Evolutionary conservation across 2,113 vertebrate genomes (phyloP).

Genomic region (Salvelinus alpinus): DNA sequence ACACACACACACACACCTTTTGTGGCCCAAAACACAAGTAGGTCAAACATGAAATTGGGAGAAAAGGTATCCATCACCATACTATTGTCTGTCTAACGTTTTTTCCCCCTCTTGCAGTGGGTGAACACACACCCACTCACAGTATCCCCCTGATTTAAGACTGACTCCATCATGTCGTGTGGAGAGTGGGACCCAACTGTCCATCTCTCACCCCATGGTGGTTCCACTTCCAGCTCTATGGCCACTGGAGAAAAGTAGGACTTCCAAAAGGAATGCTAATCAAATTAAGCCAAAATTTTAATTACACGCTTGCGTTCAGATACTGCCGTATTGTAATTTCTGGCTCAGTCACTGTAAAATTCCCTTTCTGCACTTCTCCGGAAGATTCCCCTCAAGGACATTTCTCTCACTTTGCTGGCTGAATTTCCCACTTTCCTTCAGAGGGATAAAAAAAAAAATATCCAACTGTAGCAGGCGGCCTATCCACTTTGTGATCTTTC

Average conservation of each 20-base stretch:
- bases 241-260: slow-evolving; percentile 35
- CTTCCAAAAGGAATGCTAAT: slow-evolving; percentile 55
- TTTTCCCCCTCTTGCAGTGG: too few relatives aligned
- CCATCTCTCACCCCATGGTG: not conserved
- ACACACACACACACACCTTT: not conserved
- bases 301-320: slow-evolving; percentile 45
- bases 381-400: slow-evolving; percentile 15
- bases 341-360: slow-evolving; percentile 47
- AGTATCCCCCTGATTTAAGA: too few relatives aligned
- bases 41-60: not conserved
- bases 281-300: slow-evolving; percentile 58
- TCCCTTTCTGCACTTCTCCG: slow-evolving; percentile 24
- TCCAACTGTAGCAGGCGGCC: not conserved
- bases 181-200: too few relatives aligned
- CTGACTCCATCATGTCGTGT: too few relatives aligned
- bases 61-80: too few relatives aligned
- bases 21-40: not conserved
- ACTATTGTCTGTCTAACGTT: too few relatives aligned
- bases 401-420: slow-evolving; percentile 22
- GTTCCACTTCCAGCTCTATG: not conserved
- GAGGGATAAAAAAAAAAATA: not conserved
- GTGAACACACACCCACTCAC: too few relatives aligned
- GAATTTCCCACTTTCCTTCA: slow-evolving; percentile 18
- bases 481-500: slow-evolving; percentile 8
- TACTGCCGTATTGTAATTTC: slow-evolving; percentile 38